Percentiles rank a stretch among this genome's conserved stretches.
Evolutionary conservation across 2,888 invertebrate genomes (phyloP).

Genomic region (Graphium colonna): DNA sequence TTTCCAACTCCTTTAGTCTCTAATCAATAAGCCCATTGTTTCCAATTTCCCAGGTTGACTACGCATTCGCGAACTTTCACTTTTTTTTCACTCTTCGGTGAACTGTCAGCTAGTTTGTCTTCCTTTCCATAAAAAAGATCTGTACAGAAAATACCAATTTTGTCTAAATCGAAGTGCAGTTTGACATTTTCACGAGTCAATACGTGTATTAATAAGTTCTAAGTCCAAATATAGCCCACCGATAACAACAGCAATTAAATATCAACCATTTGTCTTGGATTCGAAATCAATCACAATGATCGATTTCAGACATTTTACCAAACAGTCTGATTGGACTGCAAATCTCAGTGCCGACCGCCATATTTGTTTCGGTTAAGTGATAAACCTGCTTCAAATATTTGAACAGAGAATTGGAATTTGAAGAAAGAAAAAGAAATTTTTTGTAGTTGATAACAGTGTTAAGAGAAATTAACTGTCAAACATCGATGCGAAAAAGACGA

Average conservation of each 20-base stretch:
- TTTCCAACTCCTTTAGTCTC: no score
- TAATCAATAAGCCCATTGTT: no score
- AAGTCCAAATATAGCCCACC: neutral
- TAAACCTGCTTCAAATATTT: conserved; percentile 2
- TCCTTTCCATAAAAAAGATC: no score
- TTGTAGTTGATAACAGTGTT: neutral
- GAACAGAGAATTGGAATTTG: neutral
- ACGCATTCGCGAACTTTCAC: no score
- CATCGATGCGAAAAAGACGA: no score
- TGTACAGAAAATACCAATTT: no score
- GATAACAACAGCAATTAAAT: conserved; percentile 11
- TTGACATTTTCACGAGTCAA: no score
- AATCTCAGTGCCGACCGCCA: conserved; percentile 2
- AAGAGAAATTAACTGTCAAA: no score
- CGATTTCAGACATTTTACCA: conserved; percentile 17
- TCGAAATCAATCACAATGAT: conserved; percentile 18
- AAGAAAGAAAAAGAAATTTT: neutral
- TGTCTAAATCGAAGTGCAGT: no score
- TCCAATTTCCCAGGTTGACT: no score
- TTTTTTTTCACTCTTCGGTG: no score
- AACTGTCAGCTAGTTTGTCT: no score
- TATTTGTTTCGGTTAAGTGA: conserved; percentile 7
- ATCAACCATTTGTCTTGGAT: conserved; percentile 4
- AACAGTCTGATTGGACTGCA: conserved; percentile 19
- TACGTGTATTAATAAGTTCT: neutral